Evolutionary conservation across 2,113 vertebrate species (phyloP), one percentile per base, ranked within the genome.

Genomic region (Dolichotis patagonum): DNA sequence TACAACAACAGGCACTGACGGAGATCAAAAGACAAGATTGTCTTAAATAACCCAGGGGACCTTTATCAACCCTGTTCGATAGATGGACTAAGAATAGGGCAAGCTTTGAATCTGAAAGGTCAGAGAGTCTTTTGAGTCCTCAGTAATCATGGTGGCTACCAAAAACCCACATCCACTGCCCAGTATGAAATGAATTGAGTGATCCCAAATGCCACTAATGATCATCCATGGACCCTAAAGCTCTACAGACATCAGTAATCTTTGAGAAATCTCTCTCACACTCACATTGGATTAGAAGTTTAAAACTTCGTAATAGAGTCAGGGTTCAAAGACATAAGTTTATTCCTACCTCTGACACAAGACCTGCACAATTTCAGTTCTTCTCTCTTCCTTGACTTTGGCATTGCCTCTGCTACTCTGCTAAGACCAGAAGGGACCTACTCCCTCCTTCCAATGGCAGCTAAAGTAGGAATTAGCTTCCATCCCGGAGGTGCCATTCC

Each of bases 1-100:
- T 54, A 85, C 87, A 73, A 75, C 5, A 19, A 49, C 69, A 88
- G 92, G 78, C 82, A 86, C 82, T 49, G 52, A 93, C 86, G 30
- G 22, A 87, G 95, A 97, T 97, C 41, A 83, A 92, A 95, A 87
- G 65, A 41, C 71, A 88, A 93, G 95, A 92, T 95, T 41, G 46
- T 62, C 65, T 77, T 63, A 65, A 16, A 62, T 81, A 81, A 86
- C 52, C 65, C 63, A 46, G 11, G 0, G 19, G 35, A 75, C 78
- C 43, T 88, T 93, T 94, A 71, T 96, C 94, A 88, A 32, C 58
- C 46, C 17, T 65, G 7, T 65, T 89, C 89, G 67, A 91, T 77
- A 46, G 19, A 91, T 58, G 91, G 35, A 63, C 41, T 38, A 62
- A 73, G 60, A 60, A 63, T 0, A 54, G 78, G 28, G n/a, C 60